A percentile compares a stretch with the other conserved stretches of the same genome.
Evolutionary conservation across 1,140 invertebrate genomes (phyloP).

Genomic region (Drosophila rhopaloa): DNA sequence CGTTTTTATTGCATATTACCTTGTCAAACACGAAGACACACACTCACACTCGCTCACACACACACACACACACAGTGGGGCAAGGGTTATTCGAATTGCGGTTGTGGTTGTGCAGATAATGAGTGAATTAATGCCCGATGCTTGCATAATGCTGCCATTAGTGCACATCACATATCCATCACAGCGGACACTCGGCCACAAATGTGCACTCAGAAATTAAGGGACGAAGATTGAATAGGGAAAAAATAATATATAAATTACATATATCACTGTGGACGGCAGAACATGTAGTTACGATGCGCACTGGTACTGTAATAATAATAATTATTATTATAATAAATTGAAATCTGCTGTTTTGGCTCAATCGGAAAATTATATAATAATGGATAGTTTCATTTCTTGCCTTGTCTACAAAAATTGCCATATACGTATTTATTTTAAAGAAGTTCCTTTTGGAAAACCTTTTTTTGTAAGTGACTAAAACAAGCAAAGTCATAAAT

Average conservation of each 20-base stretch:
- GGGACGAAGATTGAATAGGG: not conserved
- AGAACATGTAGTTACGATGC: no score
- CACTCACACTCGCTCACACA: constrained; percentile 4
- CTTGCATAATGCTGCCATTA: not conserved
- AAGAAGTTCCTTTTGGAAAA: no score
- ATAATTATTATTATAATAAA: no score
- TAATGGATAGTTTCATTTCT: no score
- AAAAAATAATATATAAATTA: not conserved
- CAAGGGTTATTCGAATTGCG: constrained; percentile 13
- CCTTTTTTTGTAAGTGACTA: no score
- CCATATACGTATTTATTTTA: no score
- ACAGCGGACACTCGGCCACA: not conserved
- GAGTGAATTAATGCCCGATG: not conserved
- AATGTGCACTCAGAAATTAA: not conserved
- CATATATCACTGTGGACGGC: no score
- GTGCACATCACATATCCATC: not conserved
- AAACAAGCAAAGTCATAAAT: no score
- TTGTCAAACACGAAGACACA: constrained; percentile 50
- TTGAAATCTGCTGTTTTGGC: no score
- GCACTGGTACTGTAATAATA: no score
- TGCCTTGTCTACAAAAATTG: no score
- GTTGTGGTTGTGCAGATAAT: constrained; percentile 16
- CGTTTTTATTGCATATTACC: constrained; percentile 82
- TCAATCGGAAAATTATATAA: no score
- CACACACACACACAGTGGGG: constrained; percentile 42